Base-by-base conservation (phyloP, 23 tunicate species). In the Halocynthia roretzi region DNA sequence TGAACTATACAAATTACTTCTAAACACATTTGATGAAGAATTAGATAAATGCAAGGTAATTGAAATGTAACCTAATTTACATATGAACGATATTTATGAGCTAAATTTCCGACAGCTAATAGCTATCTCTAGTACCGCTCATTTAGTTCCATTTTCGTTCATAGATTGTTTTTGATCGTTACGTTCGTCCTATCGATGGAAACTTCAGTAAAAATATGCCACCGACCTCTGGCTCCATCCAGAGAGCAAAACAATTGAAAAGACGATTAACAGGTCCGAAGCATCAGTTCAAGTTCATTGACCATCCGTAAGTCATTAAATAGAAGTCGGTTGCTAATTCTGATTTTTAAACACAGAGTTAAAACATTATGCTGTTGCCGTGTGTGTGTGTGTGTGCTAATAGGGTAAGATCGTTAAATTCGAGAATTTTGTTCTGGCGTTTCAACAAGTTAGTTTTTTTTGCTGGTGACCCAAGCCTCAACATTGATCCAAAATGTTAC, bases 161-260 rank as follows among this genome's bases (percentile, higher is more conserved):
- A 22, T 50, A 89, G 97, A 69, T 90, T 11, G 57, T 85, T 21
- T 90, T 61, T 66, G 97, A 90, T 65, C 75, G 62, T 10, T 85
- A 80, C 64, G 60, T 90, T 19, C 52, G 74, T 50, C n/a, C 76
- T 19, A 71, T 77, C 15, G 90, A 81, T 10, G 75, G 67, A 48
- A 73, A 49, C 9, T 75, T 72, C 62, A 84, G 90, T 66, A 81
- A 80, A 73, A 90, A 90, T 81, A 85, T 90, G 90, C 97, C 97
- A 8, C 90, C 90, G 8, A 87, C 88, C 6, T 90, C 97, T 62
- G 97, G 90, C 20, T 77, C 90, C 50, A 83, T 90, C 58, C 90
- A 85, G 72, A 56, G 90, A 54, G 84, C 87, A 6, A 69, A 84
- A 6, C 90, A 85, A 77, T 80, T 85, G 40, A 78, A 80, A 12